Conservation (phyloP, 2,113 vertebrate genomes). For the Chiloscyllium plagiosum region DNA sequence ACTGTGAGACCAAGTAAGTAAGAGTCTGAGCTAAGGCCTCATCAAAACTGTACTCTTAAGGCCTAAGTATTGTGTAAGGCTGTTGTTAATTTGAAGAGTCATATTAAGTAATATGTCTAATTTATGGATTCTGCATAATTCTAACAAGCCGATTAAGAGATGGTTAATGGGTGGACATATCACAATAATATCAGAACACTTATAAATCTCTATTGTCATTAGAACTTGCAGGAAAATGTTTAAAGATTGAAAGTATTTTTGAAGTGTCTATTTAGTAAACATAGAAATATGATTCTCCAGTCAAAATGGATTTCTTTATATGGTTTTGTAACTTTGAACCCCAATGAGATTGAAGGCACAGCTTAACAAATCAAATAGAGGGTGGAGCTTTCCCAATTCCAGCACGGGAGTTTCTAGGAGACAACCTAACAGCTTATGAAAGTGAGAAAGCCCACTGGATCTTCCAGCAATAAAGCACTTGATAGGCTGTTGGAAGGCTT, state of each 20-base stretch:
- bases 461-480: too few relatives aligned
- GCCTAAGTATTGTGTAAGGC: neutral
- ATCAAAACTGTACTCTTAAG: neutral
- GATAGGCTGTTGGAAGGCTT: too few relatives aligned
- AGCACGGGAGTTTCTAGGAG: neutral
- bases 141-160: neutral
- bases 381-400: too few relatives aligned
- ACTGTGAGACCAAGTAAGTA: conserved; percentile 84
- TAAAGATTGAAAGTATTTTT: neutral
- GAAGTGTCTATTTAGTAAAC: neutral
- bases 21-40: neutral
- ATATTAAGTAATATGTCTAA: neutral
- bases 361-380: neutral
- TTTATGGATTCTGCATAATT: neutral
- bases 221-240: neutral
- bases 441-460: too few relatives aligned
- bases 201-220: neutral
- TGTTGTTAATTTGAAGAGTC: neutral
- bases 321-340: neutral
- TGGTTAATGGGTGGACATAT: neutral
- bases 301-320: neutral
- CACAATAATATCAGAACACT: neutral
- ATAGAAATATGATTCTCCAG: neutral
- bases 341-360: neutral
- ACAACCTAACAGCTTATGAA: too few relatives aligned